Conservation (phyloP, 2,797 vertebrate genomes). For the Oreonectes daqikongensis region DNA sequence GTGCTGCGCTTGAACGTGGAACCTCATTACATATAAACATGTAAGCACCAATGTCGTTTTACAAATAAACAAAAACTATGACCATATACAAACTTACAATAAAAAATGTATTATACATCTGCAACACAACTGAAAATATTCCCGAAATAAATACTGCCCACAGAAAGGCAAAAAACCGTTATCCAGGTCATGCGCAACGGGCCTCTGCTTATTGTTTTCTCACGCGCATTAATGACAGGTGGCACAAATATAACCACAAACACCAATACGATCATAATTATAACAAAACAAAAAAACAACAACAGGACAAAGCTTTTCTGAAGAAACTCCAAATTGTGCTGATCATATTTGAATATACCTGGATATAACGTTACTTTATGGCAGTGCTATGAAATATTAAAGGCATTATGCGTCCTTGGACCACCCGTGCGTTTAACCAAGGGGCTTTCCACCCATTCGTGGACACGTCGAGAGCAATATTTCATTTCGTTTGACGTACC, state of each 20-base stretch:
- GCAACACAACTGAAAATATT: neutral
- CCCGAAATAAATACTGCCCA: neutral
- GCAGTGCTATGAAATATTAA: neutral
- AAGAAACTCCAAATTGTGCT: neutral
- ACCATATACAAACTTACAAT: neutral
- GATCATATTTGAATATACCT: neutral
- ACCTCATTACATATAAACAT: neutral
- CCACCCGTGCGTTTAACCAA: neutral
- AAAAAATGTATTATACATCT: too few species aligned
- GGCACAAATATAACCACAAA: neutral
- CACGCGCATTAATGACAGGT: conserved; percentile 8
- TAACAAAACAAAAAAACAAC: neutral
- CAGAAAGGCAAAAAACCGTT: conserved; percentile 21
- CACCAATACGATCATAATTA: neutral
- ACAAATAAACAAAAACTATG: neutral
- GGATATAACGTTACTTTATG: neutral
- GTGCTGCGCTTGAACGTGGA: neutral
- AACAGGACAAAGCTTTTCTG: neutral
- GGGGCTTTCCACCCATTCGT: neutral
- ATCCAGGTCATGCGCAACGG: conserved; percentile 36
- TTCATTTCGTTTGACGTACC: conserved; percentile 65
- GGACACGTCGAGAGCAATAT: neutral
- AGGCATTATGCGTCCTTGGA: neutral
- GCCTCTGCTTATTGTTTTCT: conserved; percentile 11
- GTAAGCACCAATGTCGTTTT: neutral